phyloP scores from a whole-genome alignment of 2,888 invertebrate species.

The Penaeus monodon region DNA sequence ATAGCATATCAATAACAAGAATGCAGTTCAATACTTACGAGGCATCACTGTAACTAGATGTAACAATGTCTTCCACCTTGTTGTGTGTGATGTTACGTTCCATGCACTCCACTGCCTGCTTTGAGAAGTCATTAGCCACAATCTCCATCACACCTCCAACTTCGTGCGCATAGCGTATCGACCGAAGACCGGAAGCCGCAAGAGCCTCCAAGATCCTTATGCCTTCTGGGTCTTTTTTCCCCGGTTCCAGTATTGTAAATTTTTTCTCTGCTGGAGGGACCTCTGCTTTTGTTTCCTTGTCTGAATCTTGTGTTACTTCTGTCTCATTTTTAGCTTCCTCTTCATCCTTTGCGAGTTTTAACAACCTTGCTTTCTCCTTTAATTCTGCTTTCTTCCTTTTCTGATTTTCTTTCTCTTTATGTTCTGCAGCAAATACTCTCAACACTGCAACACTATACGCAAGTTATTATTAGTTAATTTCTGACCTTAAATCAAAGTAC shows the following conservation, averaged over 20 bases:
- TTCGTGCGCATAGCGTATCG: conserved; percentile 96
- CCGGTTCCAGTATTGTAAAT: conserved; percentile 65
- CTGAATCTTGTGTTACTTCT: not conserved
- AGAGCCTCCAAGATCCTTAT: conserved; percentile 89
- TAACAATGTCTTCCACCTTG: conserved; percentile 79
- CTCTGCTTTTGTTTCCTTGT: not conserved
- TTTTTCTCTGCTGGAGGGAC: not conserved
- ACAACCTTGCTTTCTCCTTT: not conserved
- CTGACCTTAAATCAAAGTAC: too few relatives aligned
- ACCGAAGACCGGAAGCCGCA: conserved; percentile 94
- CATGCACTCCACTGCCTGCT: conserved; percentile 87
- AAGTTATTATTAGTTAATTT: not conserved
- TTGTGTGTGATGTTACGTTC: conserved; percentile 83
- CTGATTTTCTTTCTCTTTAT: conserved; percentile 66
- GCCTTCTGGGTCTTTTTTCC: conserved; percentile 69
- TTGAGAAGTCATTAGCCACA: conserved; percentile 91
- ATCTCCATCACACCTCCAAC: conserved; percentile 84
- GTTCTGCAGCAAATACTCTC: conserved; percentile 77
- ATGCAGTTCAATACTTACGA: conserved; percentile 75
- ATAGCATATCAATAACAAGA: not conserved
- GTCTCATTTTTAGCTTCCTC: conserved; percentile 71
- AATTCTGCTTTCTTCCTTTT: conserved; percentile 7
- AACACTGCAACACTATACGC: conserved; percentile 80
- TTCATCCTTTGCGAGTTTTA: not conserved
- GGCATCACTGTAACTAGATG: conserved; percentile 87